Conservation (phyloP, 2,888 invertebrate species). For the Philonicus albiceps region DNA sequence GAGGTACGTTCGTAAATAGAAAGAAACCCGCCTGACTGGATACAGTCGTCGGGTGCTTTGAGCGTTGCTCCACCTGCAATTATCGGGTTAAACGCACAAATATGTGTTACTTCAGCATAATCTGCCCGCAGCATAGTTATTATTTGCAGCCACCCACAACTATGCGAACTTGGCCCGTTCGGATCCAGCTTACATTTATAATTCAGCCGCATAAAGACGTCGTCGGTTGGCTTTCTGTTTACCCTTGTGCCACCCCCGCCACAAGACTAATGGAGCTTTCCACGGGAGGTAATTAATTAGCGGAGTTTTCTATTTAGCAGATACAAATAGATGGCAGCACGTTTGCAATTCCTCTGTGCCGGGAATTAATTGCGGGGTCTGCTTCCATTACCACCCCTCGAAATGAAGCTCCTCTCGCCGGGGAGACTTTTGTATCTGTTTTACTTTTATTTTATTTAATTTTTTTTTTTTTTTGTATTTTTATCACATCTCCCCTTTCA, state of each 20-base stretch:
- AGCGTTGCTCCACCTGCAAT: background rate
- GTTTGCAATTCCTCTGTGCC: slow-evolving; percentile 16
- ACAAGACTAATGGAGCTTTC: slow-evolving; percentile 1
- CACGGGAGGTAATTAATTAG: slow-evolving; percentile 11
- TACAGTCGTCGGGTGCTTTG: background rate
- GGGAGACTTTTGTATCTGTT: background rate
- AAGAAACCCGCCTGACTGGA: background rate
- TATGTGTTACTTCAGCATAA: background rate
- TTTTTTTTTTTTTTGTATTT: background rate
- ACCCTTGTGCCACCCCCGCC: background rate
- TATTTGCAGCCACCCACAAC: background rate
- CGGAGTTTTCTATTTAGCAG: slow-evolving; percentile 23
- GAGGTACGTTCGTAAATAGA: background rate
- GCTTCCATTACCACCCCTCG: background rate
- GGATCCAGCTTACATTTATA: background rate
- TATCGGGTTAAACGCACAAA: background rate
- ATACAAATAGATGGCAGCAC: slow-evolving; percentile 35
- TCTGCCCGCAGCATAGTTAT: background rate
- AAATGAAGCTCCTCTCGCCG: background rate
- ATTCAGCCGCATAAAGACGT: background rate
- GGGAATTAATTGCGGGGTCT: slow-evolving; percentile 4
- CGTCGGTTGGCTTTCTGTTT: background rate
- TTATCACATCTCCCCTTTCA: slow-evolving; percentile 1
- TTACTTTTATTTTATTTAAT: no score
- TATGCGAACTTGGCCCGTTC: background rate